Evolutionary conservation across 2,797 vertebrate species (phyloP), one percentile per base, ranked within the genome.

Genomic region (Cetoscarus ocellatus): DNA sequence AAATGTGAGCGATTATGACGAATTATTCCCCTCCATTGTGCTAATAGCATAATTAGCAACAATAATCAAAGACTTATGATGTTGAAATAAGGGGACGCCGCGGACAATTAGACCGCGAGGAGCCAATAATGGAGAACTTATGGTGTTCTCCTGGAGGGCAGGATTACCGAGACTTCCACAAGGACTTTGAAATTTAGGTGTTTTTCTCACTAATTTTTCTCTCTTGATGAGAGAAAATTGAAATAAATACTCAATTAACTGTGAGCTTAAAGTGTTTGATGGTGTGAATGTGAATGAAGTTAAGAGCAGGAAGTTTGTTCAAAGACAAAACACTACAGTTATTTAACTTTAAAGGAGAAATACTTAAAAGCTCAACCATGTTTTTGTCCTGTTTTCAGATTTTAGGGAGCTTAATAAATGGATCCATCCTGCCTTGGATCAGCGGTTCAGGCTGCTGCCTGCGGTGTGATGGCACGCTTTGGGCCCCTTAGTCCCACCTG

Each of bases 1-100:
- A 76, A 90, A 91, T 90, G 84, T 79, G 84, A 70, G 75, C 67
- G 70, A 90, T 91, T 89, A 90, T 82, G 75, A 86, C 11, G 38
- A 82, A 86, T 89, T 85, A 87, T 84, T 77, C 81, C 48, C 63
- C 75, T 80, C 84, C 86, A 70, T 77, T 81, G 84, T 87, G 70
- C 79, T 90, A 91, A 91, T 91, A 77, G 85, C 36, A 17, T 86
- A 87, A 91, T 91, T 90, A 88, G 86, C 82, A 84, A 88, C 85
- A 88, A 88, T 91, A 90, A 90, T 90, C 86, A 89, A 80, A 85
- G 86, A 86, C 79, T 83, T 87, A 77, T 81, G 88, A 89, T 88
- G 85, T 87, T 84, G 87, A 79, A 90, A 87, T 83, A 84, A 90
- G 90, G 83, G 75, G 61, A 75, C 52, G 83, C 78, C 59, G 77